Evolutionary conservation across 1,140 invertebrate genomes (phyloP).

Genomic region (Nephila pilipes): DNA sequence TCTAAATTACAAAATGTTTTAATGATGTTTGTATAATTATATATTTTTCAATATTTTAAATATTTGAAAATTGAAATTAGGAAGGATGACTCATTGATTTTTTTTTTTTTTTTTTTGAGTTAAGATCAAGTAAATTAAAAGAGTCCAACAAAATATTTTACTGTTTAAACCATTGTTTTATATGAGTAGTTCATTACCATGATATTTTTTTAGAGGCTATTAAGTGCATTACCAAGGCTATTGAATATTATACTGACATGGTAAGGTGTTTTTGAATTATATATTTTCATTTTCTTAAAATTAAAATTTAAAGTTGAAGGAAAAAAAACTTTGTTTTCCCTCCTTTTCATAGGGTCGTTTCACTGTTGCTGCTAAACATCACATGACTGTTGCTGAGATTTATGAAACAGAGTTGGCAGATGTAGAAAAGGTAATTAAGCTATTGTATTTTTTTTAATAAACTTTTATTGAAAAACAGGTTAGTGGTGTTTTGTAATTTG

Average conservation of each 20-base stretch:
- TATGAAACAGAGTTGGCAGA: constrained; percentile 83
- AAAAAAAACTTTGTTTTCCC: background rate
- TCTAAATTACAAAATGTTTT: no score
- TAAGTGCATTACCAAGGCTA: constrained; percentile 93
- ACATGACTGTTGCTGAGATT: constrained; percentile 98
- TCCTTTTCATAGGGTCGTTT: constrained; percentile 87
- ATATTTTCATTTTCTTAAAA: background rate
- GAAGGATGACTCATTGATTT: no score
- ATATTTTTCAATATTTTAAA: no score
- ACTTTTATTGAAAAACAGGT: no score
- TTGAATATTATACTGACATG: constrained; percentile 99
- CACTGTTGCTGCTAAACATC: constrained; percentile 98
- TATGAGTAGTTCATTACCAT: no score
- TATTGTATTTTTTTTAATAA: no score
- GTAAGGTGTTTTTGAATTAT: constrained; percentile 48
- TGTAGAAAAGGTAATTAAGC: constrained; percentile 77
- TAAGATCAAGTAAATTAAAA: background rate
- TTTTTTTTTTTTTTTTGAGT: background rate
- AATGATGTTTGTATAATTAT: no score
- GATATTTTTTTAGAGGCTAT: constrained; percentile 88
- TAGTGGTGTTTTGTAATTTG: no score
- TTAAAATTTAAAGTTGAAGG: no score
- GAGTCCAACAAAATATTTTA: background rate
- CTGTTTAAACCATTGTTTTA: background rate
- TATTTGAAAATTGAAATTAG: no score